A percentile compares a stretch with the other conserved stretches of the same genome.
Evolutionary conservation across 2,797 vertebrate species (phyloP).

Genomic region (Sebastes nivosus): DNA sequence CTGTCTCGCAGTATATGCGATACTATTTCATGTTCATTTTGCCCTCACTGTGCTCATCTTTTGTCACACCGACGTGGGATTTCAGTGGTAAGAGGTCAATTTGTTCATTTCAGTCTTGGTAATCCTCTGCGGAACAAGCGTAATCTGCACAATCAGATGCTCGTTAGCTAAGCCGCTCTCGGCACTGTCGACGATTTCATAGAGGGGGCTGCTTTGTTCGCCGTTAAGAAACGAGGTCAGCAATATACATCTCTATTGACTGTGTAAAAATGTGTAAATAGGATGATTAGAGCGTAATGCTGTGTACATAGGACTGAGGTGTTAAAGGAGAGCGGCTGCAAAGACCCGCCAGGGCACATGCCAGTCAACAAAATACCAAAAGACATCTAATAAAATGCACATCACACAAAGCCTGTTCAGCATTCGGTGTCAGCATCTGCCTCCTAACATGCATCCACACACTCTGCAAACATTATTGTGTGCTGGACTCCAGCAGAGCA

Average conservation of each 20-base stretch:
- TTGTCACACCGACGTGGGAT: conserved; percentile 57
- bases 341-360: conserved; percentile 25
- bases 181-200: conserved; percentile 41
- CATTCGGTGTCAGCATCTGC: conserved; percentile 26
- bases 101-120: conserved; percentile 72
- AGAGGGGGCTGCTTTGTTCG: conserved; percentile 48
- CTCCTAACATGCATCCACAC: conserved; percentile 13
- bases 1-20: conserved; percentile 11
- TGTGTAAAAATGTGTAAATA: conserved; percentile 55
- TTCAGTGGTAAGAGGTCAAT: conserved; percentile 69
- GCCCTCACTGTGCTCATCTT: conserved; percentile 27
- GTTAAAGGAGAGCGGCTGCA: conserved; percentile 19
- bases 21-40: conserved; percentile 13
- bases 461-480: conserved; percentile 30
- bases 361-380: conserved; percentile 52
- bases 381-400: conserved; percentile 42
- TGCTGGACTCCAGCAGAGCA: neutral
- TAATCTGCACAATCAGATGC: conserved; percentile 80
- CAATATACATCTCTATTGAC: conserved; percentile 29
- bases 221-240: conserved; percentile 64
- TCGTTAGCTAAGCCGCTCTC: conserved; percentile 72
- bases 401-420: conserved; percentile 38
- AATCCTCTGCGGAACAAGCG: conserved; percentile 72
- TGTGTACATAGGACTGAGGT: conserved; percentile 30
- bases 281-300: conserved; percentile 52